Evolutionary conservation across 1,140 invertebrate genomes (phyloP), one percentile per base, ranked within the genome.

Genomic region (Carposina sasakii): DNA sequence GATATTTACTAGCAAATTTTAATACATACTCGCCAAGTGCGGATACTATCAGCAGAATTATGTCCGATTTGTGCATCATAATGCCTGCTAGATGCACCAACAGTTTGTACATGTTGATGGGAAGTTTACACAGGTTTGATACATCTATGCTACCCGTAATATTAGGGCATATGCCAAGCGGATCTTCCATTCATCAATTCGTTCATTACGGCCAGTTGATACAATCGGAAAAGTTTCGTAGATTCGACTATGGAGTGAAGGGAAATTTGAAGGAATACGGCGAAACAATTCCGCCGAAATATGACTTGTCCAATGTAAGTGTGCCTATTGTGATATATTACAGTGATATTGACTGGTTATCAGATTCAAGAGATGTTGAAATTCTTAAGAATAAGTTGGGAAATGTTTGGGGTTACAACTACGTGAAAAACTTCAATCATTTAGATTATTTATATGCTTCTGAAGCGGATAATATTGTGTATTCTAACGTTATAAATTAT

Each of bases 161-260:
- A 54, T 81, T 91, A 16, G 88, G 89, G 0, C 93, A 96, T 63
- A 87, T 89, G n/a, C 94, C 95, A 1, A 90, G 92, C 3, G 93
- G 93, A 4, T 90, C 93, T 0, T 93, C 93, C 0, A 89, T 89
- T 40, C 88, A 91, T 59, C 93, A 95, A 64, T 76, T 96, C n/a
- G 81, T 93, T 16, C 92, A 94, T 62, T 93, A 87, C 55, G 89
- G 87, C 0, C 92, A 92, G 60, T 76, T 89, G 16, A 87, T 86
- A 10, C 71, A 85, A n/a, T 87, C 83, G 0, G 60, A 82, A 1
- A 62, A 60, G 10, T 82, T 82, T 41, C 62, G 67, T n/a, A 76
- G 85, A 37, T 88, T 72, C 44, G 87, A 89, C 56, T 81, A 76
- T 45, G 87, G 87, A 2, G 54, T 49, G 50, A 48, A 72, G 23